Percentiles rank a stretch among this genome's conserved stretches.
phyloP scores from a whole-genome alignment of 2,888 invertebrate species.

The Oxytorus armatus region DNA sequence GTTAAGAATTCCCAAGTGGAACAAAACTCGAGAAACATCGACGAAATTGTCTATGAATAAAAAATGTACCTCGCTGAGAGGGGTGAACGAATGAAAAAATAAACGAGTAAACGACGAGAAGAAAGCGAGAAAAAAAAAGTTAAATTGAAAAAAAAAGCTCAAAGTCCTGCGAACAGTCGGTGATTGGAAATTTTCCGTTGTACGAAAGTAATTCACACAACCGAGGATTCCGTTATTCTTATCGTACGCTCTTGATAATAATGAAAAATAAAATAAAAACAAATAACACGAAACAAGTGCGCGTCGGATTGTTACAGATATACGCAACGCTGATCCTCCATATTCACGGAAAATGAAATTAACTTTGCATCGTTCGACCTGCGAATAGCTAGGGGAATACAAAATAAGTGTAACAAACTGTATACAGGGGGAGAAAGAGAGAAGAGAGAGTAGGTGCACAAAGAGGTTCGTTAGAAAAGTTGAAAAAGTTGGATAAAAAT shows the following conservation, averaged over 20 bases:
- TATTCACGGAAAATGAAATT: conserved; percentile 44
- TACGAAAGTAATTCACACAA: not conserved
- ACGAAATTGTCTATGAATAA: conserved; percentile 46
- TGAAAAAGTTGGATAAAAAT: conserved; percentile 35
- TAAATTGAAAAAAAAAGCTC: not conserved
- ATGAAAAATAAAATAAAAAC: no score
- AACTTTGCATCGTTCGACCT: conserved; percentile 47
- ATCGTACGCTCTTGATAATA: not conserved
- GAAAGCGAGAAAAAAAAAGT: not conserved
- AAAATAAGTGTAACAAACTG: conserved; percentile 58
- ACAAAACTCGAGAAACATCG: conserved; percentile 11
- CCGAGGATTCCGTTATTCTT: conserved; percentile 4
- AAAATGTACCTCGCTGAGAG: conserved; percentile 7
- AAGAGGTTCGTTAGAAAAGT: conserved; percentile 16
- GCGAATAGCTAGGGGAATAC: conserved; percentile 40
- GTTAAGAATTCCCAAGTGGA: conserved; percentile 22
- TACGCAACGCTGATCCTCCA: not conserved
- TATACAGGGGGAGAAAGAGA: conserved; percentile 27
- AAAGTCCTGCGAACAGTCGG: not conserved
- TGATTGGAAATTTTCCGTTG: not conserved
- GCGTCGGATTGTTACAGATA: no score
- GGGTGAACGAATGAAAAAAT: not conserved
- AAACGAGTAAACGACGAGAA: not conserved
- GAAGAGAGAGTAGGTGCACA: conserved; percentile 12
- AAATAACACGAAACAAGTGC: no score